These are phyloP conservation scores for Acanthochromis polyacanthus DNA, from an alignment of 2,113 vertebrate genomes.

Conservation along the genomic window DNA sequence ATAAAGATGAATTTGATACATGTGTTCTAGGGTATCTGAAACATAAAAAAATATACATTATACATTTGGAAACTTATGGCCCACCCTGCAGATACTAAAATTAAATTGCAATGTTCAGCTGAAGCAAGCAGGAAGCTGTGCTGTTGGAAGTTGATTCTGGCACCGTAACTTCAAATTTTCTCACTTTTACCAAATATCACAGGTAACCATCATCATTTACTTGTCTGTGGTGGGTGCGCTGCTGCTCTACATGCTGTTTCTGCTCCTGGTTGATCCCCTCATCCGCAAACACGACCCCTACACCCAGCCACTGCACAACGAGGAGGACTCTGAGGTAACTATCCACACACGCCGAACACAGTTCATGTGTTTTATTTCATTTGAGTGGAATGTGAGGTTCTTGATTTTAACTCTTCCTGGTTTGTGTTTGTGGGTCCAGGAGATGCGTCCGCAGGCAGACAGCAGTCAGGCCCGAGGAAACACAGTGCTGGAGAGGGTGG, in stretches of 20 bases:
- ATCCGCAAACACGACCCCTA: conserved; percentile 93
- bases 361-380: background rate
- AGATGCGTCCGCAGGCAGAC: conserved; percentile 80
- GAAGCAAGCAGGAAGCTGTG: background rate
- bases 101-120: too few species aligned
- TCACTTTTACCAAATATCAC: background rate
- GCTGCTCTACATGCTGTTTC: conserved; percentile 95
- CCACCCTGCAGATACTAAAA: too few species aligned
- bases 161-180: background rate
- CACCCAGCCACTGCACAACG: conserved; percentile 91
- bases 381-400: background rate
- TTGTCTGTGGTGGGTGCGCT: conserved; percentile 93
- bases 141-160: background rate
- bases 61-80: too few species aligned
- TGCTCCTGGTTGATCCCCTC: conserved; percentile 95
- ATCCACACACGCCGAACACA: background rate
- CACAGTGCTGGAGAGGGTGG: conserved; percentile 93
- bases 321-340: conserved; percentile 92
- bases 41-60: too few species aligned
- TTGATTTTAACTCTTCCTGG: background rate
- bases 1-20: too few species aligned
- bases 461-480: conserved; percentile 83
- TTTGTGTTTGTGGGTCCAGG: conserved; percentile 79
- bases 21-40: too few species aligned
- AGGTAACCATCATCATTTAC: conserved; percentile 96